Percentiles rank a stretch among this genome's conserved stretches.
phyloP scores from a whole-genome alignment of 1,140 invertebrate genomes.

The Sipha flava region DNA sequence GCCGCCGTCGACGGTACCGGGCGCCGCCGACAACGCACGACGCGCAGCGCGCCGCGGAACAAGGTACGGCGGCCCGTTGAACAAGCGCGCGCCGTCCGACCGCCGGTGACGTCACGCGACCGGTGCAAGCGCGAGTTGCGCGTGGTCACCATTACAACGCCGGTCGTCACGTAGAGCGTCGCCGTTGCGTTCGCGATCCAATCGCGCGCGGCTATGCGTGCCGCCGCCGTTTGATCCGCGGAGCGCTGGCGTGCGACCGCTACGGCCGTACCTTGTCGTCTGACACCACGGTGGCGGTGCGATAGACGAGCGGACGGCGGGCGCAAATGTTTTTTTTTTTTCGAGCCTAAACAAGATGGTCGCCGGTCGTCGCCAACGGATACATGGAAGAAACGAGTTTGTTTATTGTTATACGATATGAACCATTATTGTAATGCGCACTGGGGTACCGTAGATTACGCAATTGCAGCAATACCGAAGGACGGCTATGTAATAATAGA shows the following conservation, averaged over 20 bases:
- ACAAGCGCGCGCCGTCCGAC: not conserved
- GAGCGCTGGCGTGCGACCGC: not conserved
- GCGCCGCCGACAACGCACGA: not conserved
- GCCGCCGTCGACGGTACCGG: not conserved
- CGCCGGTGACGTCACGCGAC: not conserved
- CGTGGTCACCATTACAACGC: no score
- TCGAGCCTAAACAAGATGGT: conserved; percentile 25
- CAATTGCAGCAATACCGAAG: no score
- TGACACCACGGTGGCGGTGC: not conserved
- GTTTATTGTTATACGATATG: not conserved
- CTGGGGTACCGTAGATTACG: not conserved
- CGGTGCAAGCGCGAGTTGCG: not conserved
- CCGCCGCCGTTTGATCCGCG: no score
- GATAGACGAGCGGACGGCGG: not conserved
- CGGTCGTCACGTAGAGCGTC: no score
- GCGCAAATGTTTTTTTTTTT: not conserved
- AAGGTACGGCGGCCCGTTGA: not conserved
- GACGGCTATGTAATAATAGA: no score
- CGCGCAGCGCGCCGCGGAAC: not conserved
- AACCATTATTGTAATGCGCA: not conserved
- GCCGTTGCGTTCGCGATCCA: no score
- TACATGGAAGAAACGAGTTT: conserved; percentile 29
- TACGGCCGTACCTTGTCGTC: not conserved
- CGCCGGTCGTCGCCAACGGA: not conserved
- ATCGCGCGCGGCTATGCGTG: no score